These are phyloP conservation scores for Hypolimnas misippus DNA, from an alignment of 2,888 invertebrate species.

Conservation along the genomic window DNA sequence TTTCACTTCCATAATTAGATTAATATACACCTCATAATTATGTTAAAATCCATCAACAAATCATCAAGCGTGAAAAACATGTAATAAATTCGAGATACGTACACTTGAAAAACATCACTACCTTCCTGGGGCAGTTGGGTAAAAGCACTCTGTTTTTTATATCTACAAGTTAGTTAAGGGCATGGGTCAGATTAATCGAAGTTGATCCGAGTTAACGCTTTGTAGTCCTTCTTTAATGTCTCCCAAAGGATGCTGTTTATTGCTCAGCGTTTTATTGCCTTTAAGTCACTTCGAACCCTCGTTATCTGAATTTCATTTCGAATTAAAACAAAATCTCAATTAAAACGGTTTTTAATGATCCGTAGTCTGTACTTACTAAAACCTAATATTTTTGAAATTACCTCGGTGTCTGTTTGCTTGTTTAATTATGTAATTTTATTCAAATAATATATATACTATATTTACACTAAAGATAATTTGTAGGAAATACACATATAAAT, in stretches of 20 bases:
- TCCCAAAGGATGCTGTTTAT: slow-evolving; percentile 37
- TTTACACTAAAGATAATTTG: too few species aligned
- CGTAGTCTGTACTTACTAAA: not conserved
- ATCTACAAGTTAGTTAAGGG: slow-evolving; percentile 2
- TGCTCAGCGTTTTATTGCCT: slow-evolving; percentile 39
- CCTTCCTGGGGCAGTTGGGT: not conserved
- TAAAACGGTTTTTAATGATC: not conserved
- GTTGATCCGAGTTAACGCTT: slow-evolving; percentile 22
- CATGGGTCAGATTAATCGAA: slow-evolving; percentile 21
- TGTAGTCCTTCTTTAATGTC: slow-evolving; percentile 35
- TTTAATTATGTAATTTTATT: not conserved
- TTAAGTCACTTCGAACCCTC: slow-evolving; percentile 28
- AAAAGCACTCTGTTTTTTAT: not conserved
- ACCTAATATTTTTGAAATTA: too few species aligned
- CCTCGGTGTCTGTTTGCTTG: not conserved
- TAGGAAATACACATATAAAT: too few species aligned
- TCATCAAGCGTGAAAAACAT: too few species aligned
- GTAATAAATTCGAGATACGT: too few species aligned
- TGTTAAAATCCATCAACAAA: too few species aligned
- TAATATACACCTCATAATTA: too few species aligned
- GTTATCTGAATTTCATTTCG: slow-evolving; percentile 32
- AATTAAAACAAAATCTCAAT: slow-evolving; percentile 6
- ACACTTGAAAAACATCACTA: too few species aligned
- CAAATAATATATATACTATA: too few species aligned
- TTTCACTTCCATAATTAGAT: too few species aligned